Evolutionary conservation across 2,797 vertebrate species (phyloP).

Genomic region (Enteromius anoplus): DNA sequence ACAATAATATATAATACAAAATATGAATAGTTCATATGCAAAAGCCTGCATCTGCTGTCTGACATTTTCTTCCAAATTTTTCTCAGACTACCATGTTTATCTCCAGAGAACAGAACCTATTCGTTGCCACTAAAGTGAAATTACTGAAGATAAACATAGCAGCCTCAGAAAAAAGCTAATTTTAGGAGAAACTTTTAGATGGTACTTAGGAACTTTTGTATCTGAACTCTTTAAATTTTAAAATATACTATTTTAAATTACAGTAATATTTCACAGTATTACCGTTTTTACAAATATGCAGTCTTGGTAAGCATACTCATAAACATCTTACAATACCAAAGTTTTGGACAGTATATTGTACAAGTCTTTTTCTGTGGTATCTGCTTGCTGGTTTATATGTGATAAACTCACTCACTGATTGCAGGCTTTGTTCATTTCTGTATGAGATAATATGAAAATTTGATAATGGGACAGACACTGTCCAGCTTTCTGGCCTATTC

Average conservation of each 20-base stretch:
- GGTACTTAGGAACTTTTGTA: too few relatives aligned
- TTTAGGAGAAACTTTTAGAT: too few relatives aligned
- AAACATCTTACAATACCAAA: background rate
- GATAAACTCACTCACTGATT: background rate
- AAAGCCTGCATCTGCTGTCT: too few relatives aligned
- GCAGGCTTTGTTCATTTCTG: background rate
- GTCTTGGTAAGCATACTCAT: background rate
- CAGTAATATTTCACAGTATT: background rate
- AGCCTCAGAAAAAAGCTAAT: too few relatives aligned
- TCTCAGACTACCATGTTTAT: too few relatives aligned
- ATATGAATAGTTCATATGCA: too few relatives aligned
- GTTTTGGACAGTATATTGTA: background rate
- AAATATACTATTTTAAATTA: background rate
- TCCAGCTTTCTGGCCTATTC: constrained; percentile 27
- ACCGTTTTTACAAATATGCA: background rate
- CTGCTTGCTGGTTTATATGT: background rate
- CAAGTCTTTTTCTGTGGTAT: background rate
- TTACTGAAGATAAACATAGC: too few relatives aligned
- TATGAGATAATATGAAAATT: background rate
- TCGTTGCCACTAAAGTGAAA: too few relatives aligned
- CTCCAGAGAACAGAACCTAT: too few relatives aligned
- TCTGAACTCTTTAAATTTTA: too few relatives aligned
- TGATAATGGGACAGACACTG: constrained; percentile 27
- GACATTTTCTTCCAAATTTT: too few relatives aligned
- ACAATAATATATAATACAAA: too few relatives aligned